Base-by-base conservation (phyloP, 2,113 vertebrate species). In the Misgurnus mizolepis region DNA sequence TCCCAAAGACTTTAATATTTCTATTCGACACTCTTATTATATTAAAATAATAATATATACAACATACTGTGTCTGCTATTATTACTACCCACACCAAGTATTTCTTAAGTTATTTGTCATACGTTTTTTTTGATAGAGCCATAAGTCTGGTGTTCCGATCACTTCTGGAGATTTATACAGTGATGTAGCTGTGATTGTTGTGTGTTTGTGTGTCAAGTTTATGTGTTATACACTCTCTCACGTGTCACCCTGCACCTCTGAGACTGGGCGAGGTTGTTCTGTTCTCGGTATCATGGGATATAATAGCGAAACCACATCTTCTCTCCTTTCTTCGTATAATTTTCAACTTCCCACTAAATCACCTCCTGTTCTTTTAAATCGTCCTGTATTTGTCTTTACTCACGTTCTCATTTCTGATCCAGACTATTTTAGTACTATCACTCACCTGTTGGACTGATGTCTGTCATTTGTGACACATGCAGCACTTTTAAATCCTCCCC, bases 111-210 rank as follows among this genome's bases (percentile, higher is more conserved):
- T 58, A n/a, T 18, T 58, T 62, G n/a, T 76, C 0, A 11, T 64
- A 49, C 15, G 5, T 62, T 1, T 12, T 27, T 62, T 71, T 62
- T 75, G 18, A 47, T 66, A 53, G 61, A 66, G 74, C 74, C 45
- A 88, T 89, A 86, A 87, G 89, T 83, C 86, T 85, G 84, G 78
- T 85, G 82, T 70, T 80, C 78, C 72, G 67, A 76, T 67, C 73
- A 85, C 66, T 67, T 67, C 34, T 64, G 77, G 75, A 81, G 85
- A 78, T 80, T 61, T 39, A 70, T 53, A 76, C 58, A 47, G 67
- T 71, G 79, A 58, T 72, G 73, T 58, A 50, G 43, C 43, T 66
- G 41, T 60, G 40, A 14, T 18, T 22, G 45, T 47, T 69, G 39
- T 61, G 55, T 61, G 61, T 69, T 53, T 68, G 39, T 7, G 39